These are phyloP conservation scores for Ochropacha duplaris DNA, from an alignment of 2,888 invertebrate species.

Conservation along the genomic window DNA sequence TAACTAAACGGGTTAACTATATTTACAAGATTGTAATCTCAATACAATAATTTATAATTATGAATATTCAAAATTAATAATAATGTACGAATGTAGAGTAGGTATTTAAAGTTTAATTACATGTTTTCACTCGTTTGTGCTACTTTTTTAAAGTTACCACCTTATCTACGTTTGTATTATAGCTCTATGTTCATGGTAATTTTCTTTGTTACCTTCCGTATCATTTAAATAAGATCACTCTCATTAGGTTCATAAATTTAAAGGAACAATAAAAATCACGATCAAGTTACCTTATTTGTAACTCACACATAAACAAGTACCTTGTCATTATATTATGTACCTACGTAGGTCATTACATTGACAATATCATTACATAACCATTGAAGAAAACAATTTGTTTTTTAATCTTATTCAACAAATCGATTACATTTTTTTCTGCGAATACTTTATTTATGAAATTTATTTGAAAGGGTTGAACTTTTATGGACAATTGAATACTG, in stretches of 20 bases:
- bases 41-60: no score
- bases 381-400: no score
- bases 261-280: conserved; percentile 6
- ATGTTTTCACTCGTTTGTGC: not conserved
- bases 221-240: conserved; percentile 53
- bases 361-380: no score
- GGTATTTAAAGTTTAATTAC: no score
- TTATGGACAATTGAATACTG: conserved; percentile 65
- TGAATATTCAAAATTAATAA: no score
- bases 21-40: not conserved
- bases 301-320: not conserved
- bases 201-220: conserved; percentile 50
- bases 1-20: no score
- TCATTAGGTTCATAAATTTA: conserved; percentile 44
- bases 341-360: no score
- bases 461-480: conserved; percentile 45
- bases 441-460: not conserved
- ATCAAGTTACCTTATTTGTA: not conserved
- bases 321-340: no score
- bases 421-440: not conserved
- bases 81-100: no score
- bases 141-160: not conserved
- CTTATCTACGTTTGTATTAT: conserved; percentile 14
- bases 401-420: not conserved
- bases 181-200: conserved; percentile 42